Conservation (phyloP, 2,888 invertebrate genomes). For the Eupithecia subfuscata region DNA sequence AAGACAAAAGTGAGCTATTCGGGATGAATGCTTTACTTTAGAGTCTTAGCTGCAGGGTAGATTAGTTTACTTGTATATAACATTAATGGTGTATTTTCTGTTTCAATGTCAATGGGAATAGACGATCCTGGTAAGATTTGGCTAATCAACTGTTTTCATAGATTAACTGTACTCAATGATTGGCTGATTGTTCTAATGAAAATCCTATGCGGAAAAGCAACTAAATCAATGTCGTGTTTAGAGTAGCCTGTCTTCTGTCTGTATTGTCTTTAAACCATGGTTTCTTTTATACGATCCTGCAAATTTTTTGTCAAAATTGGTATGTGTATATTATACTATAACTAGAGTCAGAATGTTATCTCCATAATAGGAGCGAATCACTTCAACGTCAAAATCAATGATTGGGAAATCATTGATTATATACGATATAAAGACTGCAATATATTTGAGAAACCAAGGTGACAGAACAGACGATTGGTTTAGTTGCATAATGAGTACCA, state of each 20-base stretch:
- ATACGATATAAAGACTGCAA: neutral
- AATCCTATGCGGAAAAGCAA: constrained; percentile 50
- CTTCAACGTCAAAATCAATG: neutral
- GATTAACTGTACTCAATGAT: constrained; percentile 52
- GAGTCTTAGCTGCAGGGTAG: constrained; percentile 11
- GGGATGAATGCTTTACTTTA: constrained; percentile 19
- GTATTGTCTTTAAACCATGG: constrained; percentile 51
- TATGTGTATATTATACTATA: neutral
- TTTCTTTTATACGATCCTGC: constrained; percentile 37
- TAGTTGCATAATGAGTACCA: constrained; percentile 70
- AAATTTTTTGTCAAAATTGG: neutral
- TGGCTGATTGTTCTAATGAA: constrained; percentile 48
- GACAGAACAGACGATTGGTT: constrained; percentile 63
- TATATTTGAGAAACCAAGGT: constrained; percentile 58
- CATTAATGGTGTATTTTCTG: constrained; percentile 76
- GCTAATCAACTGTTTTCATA: constrained; percentile 58
- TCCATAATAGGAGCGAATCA: neutral
- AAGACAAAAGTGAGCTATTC: constrained; percentile 13
- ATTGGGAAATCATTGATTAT: neutral
- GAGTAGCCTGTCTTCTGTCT: constrained; percentile 37
- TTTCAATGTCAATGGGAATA: constrained; percentile 81
- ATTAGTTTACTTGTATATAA: constrained; percentile 39
- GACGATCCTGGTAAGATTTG: constrained; percentile 80
- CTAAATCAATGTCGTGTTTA: constrained; percentile 56
- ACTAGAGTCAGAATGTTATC: neutral